Percentiles rank a stretch among this genome's conserved stretches.
These are phyloP conservation scores for Brachycybe producta DNA, from an alignment of 2,888 invertebrate species.

Conservation along the genomic window DNA sequence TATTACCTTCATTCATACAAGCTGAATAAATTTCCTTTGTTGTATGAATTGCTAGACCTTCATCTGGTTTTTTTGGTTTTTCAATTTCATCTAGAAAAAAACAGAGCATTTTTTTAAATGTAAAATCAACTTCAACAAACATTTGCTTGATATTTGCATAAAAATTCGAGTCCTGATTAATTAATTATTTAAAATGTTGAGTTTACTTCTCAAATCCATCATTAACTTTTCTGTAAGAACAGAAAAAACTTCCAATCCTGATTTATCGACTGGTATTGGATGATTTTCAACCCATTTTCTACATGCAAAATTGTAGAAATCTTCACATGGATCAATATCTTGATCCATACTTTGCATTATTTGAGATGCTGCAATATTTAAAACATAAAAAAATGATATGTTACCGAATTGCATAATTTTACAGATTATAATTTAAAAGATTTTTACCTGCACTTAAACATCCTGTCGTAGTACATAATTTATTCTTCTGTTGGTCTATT, in stretches of 20 bases:
- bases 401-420: neutral
- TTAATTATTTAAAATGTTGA: neutral
- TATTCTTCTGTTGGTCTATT: neutral
- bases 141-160: too few relatives aligned
- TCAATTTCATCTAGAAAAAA: conserved; percentile 13
- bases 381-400: conserved; percentile 1
- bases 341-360: conserved; percentile 28
- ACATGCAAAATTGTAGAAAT: conserved; percentile 40
- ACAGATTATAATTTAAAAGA: conserved; percentile 2
- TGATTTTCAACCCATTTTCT: conserved; percentile 37
- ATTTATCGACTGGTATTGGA: conserved; percentile 29
- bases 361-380: conserved; percentile 1
- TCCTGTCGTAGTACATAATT: neutral
- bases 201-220: conserved; percentile 10
- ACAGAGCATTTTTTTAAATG: too few relatives aligned
- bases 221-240: conserved; percentile 4
- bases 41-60: conserved; percentile 7
- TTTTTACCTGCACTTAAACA: neutral
- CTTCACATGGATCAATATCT: conserved; percentile 35
- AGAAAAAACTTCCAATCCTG: conserved; percentile 6
- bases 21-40: conserved; percentile 11
- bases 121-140: too few relatives aligned
- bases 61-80: conserved; percentile 7
- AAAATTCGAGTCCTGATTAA: too few relatives aligned
- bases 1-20: conserved; percentile 16